Evolutionary conservation across 1,140 invertebrate genomes (phyloP).

Genomic region (Dryas iulia): DNA sequence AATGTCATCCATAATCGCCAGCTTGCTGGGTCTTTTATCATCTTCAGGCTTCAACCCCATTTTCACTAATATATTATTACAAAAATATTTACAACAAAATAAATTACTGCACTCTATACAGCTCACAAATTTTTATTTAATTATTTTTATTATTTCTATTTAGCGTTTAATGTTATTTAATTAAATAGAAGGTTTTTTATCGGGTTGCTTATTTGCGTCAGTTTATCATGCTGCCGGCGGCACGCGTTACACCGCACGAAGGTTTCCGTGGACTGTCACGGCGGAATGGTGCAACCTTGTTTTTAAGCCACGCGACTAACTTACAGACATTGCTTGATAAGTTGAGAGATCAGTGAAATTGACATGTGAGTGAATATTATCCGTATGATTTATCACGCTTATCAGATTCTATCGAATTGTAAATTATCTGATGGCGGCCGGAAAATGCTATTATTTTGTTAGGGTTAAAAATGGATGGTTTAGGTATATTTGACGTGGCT

Average conservation of each 20-base stretch:
- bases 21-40: conserved; percentile 71
- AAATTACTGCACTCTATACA: conserved; percentile 38
- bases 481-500: too few relatives aligned
- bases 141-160: conserved; percentile 52
- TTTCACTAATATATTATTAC: conserved; percentile 49
- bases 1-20: conserved; percentile 74
- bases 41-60: conserved; percentile 72
- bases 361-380: conserved; percentile 34
- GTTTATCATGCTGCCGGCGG: conserved; percentile 43
- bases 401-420: background rate
- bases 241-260: conserved; percentile 47
- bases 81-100: conserved; percentile 43
- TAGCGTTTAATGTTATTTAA: conserved; percentile 40
- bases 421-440: background rate
- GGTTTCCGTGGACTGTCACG: conserved; percentile 65
- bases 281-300: conserved; percentile 50
- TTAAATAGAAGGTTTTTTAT: conserved; percentile 13
- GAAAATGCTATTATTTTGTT: background rate
- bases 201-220: conserved; percentile 46
- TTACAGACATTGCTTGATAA: conserved; percentile 26
- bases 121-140: conserved; percentile 41
- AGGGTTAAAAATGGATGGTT: background rate
- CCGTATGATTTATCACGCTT: conserved; percentile 13
- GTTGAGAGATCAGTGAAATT: conserved; percentile 44
- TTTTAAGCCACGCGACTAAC: conserved; percentile 61